These are phyloP conservation scores for Mactra quadrangularis DNA, from an alignment of 1,140 invertebrate species.

Conservation along the genomic window DNA sequence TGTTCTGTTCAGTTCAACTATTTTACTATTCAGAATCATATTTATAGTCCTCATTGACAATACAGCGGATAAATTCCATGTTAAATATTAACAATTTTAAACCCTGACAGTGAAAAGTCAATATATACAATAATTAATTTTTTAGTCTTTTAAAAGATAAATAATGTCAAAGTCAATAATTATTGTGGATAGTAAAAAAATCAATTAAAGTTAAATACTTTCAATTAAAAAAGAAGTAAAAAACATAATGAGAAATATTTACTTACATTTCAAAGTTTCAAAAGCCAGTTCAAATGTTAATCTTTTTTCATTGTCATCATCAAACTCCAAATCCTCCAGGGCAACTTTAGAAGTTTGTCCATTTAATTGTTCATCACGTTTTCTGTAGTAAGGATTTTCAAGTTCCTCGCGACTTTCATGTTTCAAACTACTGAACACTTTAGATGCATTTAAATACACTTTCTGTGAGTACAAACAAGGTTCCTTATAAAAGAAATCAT, in stretches of 20 bases:
- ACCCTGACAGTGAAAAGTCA: too few relatives aligned
- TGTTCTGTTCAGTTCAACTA: too few relatives aligned
- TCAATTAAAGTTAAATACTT: too few relatives aligned
- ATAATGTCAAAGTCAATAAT: too few relatives aligned
- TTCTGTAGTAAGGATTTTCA: slow-evolving; percentile 32
- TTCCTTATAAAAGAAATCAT: slow-evolving; percentile 72
- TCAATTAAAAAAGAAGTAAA: too few relatives aligned
- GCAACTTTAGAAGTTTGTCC: not conserved
- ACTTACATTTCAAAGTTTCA: slow-evolving; percentile 80
- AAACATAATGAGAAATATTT: not conserved
- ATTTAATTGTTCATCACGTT: slow-evolving; percentile 7
- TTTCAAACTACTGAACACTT: slow-evolving; percentile 67
- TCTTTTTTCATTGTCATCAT: slow-evolving; percentile 73
- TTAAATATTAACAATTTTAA: too few relatives aligned
- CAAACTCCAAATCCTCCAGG: slow-evolving; percentile 70
- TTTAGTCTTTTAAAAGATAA: too few relatives aligned
- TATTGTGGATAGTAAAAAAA: too few relatives aligned
- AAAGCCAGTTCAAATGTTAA: slow-evolving; percentile 76
- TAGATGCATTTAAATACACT: slow-evolving; percentile 67
- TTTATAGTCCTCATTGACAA: too few relatives aligned
- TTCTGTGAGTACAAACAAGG: slow-evolving; percentile 72
- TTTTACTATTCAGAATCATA: too few relatives aligned
- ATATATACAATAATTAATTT: too few relatives aligned
- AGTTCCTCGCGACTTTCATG: slow-evolving; percentile 47
- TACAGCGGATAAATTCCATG: too few relatives aligned